A percentile compares a stretch with the other conserved stretches of the same genome.
Evolutionary conservation across 2,113 vertebrate genomes (phyloP).

Genomic region (Potamarius usumacintae): DNA sequence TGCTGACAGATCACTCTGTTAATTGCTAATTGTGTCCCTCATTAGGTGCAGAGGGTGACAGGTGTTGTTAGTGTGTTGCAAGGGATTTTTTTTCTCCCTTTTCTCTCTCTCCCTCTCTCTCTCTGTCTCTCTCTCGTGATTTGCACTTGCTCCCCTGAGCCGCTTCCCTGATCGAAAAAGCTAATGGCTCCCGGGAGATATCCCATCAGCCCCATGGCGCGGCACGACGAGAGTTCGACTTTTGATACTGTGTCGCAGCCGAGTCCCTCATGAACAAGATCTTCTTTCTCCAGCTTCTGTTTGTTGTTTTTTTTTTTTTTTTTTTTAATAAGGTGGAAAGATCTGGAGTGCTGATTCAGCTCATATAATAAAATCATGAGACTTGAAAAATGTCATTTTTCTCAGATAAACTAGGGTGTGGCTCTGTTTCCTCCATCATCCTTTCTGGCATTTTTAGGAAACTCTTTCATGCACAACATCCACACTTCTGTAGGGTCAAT

Average conservation of each 20-base stretch:
- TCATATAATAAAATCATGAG: background rate
- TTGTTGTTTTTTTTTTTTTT: constrained; percentile 31
- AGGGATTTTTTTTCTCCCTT: constrained; percentile 67
- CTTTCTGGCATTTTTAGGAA: background rate
- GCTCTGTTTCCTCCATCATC: background rate
- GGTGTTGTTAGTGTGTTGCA: constrained; percentile 80
- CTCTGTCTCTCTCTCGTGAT: constrained; percentile 70
- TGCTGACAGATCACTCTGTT: constrained; percentile 78
- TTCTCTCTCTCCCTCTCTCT: constrained; percentile 57
- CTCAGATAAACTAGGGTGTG: background rate
- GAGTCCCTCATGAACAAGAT: constrained; percentile 46
- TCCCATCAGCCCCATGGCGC: constrained; percentile 76
- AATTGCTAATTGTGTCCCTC: constrained; percentile 84
- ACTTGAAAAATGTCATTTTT: background rate
- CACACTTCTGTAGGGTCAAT: background rate
- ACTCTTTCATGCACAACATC: background rate
- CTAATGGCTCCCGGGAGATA: constrained; percentile 79
- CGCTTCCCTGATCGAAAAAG: constrained; percentile 63
- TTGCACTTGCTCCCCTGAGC: constrained; percentile 65
- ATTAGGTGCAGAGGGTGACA: constrained; percentile 80
- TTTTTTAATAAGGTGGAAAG: background rate
- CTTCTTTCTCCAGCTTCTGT: background rate
- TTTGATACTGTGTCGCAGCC: constrained; percentile 78
- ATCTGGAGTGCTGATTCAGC: constrained; percentile 3
- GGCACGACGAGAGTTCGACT: constrained; percentile 65